Evolutionary conservation across 2,888 invertebrate species (phyloP).

Genomic region (Callyntrura guangdongensis): DNA sequence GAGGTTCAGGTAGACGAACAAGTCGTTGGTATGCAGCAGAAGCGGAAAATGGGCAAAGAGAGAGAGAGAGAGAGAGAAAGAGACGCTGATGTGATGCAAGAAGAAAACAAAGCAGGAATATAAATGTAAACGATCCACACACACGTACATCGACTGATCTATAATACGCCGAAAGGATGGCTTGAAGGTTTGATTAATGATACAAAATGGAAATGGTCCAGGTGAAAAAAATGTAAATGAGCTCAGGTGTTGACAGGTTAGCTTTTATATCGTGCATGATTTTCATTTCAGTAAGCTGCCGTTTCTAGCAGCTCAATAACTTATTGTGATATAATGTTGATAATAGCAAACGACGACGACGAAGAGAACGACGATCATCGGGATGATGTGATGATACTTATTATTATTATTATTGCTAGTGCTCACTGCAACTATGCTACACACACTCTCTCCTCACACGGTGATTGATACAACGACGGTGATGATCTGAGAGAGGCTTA

Average conservation of each 20-base stretch:
- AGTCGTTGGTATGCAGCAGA: constrained; percentile 43
- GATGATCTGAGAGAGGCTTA: background rate
- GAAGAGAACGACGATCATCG: constrained; percentile 24
- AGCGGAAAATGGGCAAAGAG: constrained; percentile 39
- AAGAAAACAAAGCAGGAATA: constrained; percentile 47
- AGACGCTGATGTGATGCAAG: background rate
- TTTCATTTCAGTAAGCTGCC: constrained; percentile 42
- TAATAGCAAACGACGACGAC: constrained; percentile 40
- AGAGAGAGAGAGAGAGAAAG: constrained; percentile 32
- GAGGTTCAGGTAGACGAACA: constrained; percentile 15
- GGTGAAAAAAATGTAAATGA: constrained; percentile 78
- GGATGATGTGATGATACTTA: constrained; percentile 41
- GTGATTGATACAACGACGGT: background rate
- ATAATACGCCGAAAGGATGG: constrained; percentile 76
- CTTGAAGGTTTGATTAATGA: constrained; percentile 78
- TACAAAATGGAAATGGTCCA: constrained; percentile 77
- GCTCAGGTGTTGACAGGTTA: constrained; percentile 78
- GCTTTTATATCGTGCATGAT: constrained; percentile 52
- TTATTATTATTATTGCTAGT: constrained; percentile 70
- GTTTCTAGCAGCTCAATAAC: constrained; percentile 66
- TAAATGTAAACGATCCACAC: background rate
- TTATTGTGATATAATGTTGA: constrained; percentile 64
- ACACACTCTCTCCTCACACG: background rate
- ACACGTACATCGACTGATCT: constrained; percentile 65
- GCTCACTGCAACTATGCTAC: constrained; percentile 54